Percentiles rank a stretch among this genome's conserved stretches.
phyloP scores from a whole-genome alignment of 2,797 vertebrate species.

The Euphonia xanthogaster region DNA sequence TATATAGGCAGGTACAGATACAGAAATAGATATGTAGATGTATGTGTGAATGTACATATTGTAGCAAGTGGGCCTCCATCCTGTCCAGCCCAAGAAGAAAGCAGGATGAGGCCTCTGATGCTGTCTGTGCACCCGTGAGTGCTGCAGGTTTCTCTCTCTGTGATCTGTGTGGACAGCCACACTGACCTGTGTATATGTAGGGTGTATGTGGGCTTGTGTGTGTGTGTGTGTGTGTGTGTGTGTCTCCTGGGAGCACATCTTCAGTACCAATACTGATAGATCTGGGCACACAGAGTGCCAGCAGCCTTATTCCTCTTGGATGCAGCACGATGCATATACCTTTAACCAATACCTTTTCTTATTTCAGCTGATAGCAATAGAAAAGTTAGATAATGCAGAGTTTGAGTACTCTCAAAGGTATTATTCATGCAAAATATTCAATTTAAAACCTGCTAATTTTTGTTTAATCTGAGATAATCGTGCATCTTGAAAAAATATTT shows the following conservation, averaged over 20 bases:
- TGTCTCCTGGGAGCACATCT: rapidly evolving
- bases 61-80: not conserved
- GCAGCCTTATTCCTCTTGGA: not conserved
- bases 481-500: not conserved
- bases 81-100: not conserved
- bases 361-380: not conserved
- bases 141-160: not conserved
- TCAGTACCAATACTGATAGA: not conserved
- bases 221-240: not conserved
- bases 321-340: not conserved
- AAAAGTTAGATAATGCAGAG: not conserved
- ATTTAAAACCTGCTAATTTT: not conserved
- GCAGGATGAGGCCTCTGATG: not conserved
- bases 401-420: not conserved
- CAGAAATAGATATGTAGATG: not conserved
- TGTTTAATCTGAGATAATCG: not conserved
- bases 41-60: not conserved
- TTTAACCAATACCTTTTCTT: not conserved
- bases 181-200: rapidly evolving
- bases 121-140: not conserved
- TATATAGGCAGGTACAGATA: too few relatives aligned
- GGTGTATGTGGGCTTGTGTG: not conserved
- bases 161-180: not conserved
- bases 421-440: not conserved
- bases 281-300: not conserved